phyloP scores from a whole-genome alignment of 2,888 invertebrate species.

The Ophion costatus region DNA sequence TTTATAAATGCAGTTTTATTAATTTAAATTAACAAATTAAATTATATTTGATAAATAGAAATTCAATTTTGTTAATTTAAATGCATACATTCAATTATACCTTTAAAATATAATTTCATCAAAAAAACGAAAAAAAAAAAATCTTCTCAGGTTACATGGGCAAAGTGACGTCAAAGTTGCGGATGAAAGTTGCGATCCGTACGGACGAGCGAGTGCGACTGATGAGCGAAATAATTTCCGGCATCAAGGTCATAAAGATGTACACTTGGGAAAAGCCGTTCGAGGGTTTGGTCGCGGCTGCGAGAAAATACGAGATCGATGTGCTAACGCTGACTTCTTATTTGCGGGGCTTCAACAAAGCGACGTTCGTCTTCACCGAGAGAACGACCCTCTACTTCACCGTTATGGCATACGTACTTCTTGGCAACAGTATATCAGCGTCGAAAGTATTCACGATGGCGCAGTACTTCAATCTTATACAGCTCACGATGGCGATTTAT shows the following conservation, averaged over 20 bases:
- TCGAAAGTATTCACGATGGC: constrained; percentile 91
- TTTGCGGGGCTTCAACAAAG: constrained; percentile 87
- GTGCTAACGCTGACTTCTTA: constrained; percentile 88
- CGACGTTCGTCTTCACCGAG: constrained; percentile 91
- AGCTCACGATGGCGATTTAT: constrained; percentile 88
- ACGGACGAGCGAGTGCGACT: constrained; percentile 91
- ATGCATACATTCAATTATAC: too few relatives aligned
- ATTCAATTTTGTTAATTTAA: too few relatives aligned
- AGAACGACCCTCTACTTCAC: constrained; percentile 93
- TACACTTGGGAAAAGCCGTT: constrained; percentile 94
- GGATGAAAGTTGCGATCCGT: constrained; percentile 83
- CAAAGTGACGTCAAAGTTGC: constrained; percentile 83
- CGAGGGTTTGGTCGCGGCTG: constrained; percentile 87
- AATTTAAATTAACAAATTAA: too few relatives aligned
- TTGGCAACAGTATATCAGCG: constrained; percentile 84
- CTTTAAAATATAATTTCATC: neutral
- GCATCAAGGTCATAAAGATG: constrained; percentile 94
- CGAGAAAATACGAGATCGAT: constrained; percentile 91
- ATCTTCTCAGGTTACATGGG: constrained; percentile 83
- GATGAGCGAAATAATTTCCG: constrained; percentile 92
- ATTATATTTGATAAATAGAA: too few relatives aligned
- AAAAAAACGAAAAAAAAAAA: neutral
- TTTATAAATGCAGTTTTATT: too few relatives aligned
- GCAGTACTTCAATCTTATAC: constrained; percentile 91
- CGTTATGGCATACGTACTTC: constrained; percentile 90